Conservation (phyloP, 2,797 vertebrate genomes). For the Hemitrygon akajei region DNA sequence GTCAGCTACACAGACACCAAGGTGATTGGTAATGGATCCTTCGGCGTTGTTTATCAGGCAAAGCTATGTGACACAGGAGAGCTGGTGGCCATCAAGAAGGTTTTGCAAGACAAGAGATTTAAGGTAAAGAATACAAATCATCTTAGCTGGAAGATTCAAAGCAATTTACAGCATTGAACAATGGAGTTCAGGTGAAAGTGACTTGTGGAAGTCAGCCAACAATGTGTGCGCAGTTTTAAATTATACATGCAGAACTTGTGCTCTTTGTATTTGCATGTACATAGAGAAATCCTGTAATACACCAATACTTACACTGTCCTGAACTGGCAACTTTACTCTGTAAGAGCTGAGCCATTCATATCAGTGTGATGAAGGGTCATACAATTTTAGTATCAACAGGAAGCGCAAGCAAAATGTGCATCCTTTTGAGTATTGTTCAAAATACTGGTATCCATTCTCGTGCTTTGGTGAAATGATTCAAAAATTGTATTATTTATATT, state of each 20-base stretch:
- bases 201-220: no score
- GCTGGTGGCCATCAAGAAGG: conserved; percentile 97
- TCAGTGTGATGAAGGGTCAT: neutral
- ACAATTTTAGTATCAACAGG: neutral
- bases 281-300: no score
- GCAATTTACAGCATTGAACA: neutral
- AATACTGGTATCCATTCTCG: no score
- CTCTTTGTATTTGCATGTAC: no score
- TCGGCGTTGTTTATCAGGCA: conserved; percentile 96
- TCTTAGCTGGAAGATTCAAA: neutral
- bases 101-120: conserved; percentile 97
- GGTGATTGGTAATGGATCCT: conserved; percentile 97
- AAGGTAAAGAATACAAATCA: conserved; percentile 69
- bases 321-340: no score
- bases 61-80: conserved; percentile 96
- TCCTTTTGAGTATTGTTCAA: neutral
- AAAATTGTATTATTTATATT: neutral
- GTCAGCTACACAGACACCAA: conserved; percentile 98
- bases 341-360: neutral
- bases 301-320: no score
- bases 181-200: no score
- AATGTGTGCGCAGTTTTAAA: no score
- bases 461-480: neutral
- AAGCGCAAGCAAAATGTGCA: neutral
- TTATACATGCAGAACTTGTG: no score